Percentiles rank a stretch among this genome's conserved stretches.
Evolutionary conservation across 2,888 invertebrate genomes (phyloP).

Genomic region (Melikaiella ostensackeni): DNA sequence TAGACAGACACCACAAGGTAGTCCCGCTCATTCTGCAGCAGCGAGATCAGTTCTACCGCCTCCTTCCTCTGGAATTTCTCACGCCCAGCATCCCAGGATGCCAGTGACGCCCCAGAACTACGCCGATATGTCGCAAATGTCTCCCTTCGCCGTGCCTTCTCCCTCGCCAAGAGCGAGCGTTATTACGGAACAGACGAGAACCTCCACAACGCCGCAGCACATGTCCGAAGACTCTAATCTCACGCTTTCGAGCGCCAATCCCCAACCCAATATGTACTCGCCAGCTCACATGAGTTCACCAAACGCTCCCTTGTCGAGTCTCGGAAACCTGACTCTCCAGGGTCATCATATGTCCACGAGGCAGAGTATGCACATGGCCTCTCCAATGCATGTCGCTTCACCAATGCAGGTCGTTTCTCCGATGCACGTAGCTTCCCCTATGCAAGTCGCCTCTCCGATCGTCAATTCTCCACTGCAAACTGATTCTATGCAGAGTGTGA

Average conservation of each 20-base stretch:
- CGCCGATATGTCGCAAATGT: conserved; percentile 72
- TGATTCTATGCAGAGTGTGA: conserved; percentile 55
- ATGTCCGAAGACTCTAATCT: conserved; percentile 69
- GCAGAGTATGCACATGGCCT: conserved; percentile 66
- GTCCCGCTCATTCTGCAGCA: conserved; percentile 79
- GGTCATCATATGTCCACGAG: conserved; percentile 66
- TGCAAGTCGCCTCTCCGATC: conserved; percentile 59
- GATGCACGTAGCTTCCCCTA: conserved; percentile 67
- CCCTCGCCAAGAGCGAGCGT: conserved; percentile 77
- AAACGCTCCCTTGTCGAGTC: conserved; percentile 61
- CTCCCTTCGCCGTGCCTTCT: conserved; percentile 80
- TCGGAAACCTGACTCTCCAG: conserved; percentile 67
- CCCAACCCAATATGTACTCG: conserved; percentile 73
- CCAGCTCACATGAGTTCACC: conserved; percentile 74
- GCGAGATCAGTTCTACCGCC: conserved; percentile 72
- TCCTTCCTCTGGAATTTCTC: conserved; percentile 73
- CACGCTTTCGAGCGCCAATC: conserved; percentile 64
- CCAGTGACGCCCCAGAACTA: conserved; percentile 70
- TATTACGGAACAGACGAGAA: conserved; percentile 73
- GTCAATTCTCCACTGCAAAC: conserved; percentile 43
- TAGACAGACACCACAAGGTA: conserved; percentile 78
- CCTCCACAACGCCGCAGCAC: conserved; percentile 72
- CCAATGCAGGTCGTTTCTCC: conserved; percentile 56
- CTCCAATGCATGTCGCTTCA: conserved; percentile 63
- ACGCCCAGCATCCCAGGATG: conserved; percentile 78